phyloP scores from a whole-genome alignment of 2,797 vertebrate species.

The Psittacula derbiana region DNA sequence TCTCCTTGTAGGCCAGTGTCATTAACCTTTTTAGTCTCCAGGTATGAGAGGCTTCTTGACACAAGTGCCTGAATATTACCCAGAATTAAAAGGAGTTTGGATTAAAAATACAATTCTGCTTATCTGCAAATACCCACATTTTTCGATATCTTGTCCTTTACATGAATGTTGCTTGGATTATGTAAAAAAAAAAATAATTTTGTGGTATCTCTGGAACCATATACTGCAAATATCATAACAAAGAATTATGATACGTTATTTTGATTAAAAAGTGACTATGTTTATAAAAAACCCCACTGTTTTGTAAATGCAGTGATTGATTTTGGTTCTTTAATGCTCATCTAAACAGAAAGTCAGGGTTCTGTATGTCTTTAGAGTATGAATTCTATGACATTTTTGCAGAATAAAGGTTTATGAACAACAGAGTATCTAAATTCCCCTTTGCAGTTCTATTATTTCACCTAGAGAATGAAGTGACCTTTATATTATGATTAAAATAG shows the following conservation, averaged over 20 bases:
- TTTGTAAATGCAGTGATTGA: neutral
- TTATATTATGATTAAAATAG: neutral
- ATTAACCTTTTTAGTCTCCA: neutral
- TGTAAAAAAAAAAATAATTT: neutral
- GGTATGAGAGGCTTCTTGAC: neutral
- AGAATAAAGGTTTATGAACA: neutral
- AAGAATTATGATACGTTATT: neutral
- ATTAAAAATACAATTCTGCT: neutral
- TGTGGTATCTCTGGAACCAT: neutral
- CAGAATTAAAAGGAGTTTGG: neutral
- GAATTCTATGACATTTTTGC: neutral
- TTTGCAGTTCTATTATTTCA: neutral
- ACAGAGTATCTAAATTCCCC: neutral
- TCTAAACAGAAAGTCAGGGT: neutral
- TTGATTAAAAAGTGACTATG: neutral
- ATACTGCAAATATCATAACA: neutral
- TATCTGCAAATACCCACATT: neutral
- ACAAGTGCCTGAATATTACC: neutral
- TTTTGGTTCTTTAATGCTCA: neutral
- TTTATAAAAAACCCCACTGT: neutral
- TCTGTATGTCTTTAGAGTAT: neutral
- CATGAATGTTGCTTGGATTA: neutral
- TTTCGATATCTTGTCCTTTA: neutral
- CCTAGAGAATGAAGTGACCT: conserved; percentile 1
- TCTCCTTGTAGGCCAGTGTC: neutral